phyloP scores from a whole-genome alignment of 2,113 vertebrate species.

The Struthio camelus region DNA sequence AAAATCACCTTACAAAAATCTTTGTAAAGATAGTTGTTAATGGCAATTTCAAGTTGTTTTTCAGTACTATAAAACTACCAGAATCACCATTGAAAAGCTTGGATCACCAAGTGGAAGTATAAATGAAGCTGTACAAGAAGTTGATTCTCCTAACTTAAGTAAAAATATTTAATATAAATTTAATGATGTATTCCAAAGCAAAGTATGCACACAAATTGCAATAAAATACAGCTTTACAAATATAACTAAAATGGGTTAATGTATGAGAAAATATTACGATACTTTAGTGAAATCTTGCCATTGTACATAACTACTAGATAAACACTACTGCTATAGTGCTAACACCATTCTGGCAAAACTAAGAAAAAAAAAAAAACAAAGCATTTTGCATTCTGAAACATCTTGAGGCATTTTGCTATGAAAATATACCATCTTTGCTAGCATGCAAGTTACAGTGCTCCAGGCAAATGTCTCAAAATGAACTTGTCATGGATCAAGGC shows the following conservation, averaged over 20 bases:
- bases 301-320: background rate
- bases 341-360: background rate
- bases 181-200: background rate
- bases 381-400: background rate
- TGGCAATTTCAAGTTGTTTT: background rate
- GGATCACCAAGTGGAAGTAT: background rate
- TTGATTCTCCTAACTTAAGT: background rate
- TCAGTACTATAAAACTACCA: background rate
- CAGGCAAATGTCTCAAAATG: background rate
- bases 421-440: background rate
- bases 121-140: background rate
- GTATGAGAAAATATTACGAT: background rate
- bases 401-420: background rate
- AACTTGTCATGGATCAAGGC: conserved; percentile 22
- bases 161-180: background rate
- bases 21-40: background rate
- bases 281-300: background rate
- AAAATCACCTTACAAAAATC: background rate
- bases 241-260: background rate
- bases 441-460: background rate
- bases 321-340: background rate
- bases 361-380: background rate
- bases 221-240: background rate
- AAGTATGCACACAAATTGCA: background rate
- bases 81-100: background rate